phyloP scores from a whole-genome alignment of 2,797 vertebrate genomes.

The Lutjanus campechanus region DNA sequence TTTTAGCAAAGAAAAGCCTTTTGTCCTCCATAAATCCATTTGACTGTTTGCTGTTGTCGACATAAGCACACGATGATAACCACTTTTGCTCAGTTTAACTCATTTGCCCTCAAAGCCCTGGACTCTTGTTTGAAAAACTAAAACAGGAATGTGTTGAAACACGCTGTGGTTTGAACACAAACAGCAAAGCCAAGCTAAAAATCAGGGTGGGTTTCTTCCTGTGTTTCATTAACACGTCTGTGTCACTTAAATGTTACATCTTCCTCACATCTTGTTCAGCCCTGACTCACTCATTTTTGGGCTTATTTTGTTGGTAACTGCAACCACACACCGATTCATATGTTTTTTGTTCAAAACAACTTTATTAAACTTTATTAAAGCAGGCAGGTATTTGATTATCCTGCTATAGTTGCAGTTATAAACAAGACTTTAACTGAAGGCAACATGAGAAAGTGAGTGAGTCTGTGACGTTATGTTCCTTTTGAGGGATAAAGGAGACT shows the following conservation, averaged over 20 bases:
- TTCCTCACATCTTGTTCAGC: not conserved
- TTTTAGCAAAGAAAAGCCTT: not conserved
- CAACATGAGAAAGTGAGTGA: not conserved
- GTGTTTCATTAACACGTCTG: not conserved
- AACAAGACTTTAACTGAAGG: not conserved
- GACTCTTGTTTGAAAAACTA: not conserved
- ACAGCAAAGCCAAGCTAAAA: not conserved
- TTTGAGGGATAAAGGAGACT: constrained; percentile 2
- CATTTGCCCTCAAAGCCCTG: not conserved
- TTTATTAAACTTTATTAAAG: constrained; percentile 5
- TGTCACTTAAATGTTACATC: not conserved
- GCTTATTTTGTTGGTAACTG: not conserved
- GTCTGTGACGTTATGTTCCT: not conserved
- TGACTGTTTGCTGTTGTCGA: not conserved
- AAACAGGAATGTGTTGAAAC: not conserved
- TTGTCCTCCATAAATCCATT: not conserved
- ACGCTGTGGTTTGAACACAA: not conserved
- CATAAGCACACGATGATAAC: not conserved
- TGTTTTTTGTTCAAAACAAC: not conserved
- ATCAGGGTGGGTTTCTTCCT: constrained; percentile 23
- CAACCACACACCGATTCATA: not conserved
- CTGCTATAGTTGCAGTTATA: not conserved
- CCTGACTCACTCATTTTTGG: not conserved
- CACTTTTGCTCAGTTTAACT: not conserved
- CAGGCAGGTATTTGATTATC: not conserved